Conservation (phyloP, 2,113 vertebrate species). For the Prolemur simus region DNA sequence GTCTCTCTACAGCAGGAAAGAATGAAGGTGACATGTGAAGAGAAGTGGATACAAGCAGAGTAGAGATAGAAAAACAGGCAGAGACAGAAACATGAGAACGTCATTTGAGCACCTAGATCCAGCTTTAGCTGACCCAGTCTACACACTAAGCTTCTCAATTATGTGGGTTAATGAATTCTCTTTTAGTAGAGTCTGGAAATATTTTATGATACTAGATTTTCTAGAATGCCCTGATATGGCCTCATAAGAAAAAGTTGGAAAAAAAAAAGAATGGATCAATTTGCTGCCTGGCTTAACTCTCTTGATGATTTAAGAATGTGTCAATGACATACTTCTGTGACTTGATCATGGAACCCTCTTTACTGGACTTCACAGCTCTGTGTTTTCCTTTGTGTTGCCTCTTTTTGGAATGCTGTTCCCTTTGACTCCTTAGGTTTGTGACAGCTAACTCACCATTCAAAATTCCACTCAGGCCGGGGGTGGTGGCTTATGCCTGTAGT, state of each 20-base stretch:
- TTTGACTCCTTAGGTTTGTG: not conserved
- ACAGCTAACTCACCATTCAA: not conserved
- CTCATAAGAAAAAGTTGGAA: not conserved
- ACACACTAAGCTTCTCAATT: not conserved
- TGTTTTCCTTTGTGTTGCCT: not conserved
- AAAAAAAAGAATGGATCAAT: not conserved
- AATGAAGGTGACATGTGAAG: not conserved
- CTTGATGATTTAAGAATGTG: not conserved
- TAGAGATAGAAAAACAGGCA: not conserved
- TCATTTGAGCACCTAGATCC: not conserved
- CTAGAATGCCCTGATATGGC: not conserved
- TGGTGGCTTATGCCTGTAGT: too few species aligned
- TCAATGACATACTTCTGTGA: not conserved
- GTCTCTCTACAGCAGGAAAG: not conserved
- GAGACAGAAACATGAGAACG: not conserved
- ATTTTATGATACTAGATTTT: slow-evolving; percentile 18
- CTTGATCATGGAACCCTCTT: not conserved
- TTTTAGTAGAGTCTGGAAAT: not conserved
- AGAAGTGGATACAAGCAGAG: not conserved
- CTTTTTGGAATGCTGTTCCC: not conserved
- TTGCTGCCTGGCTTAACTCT: not conserved
- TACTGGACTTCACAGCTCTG: not conserved
- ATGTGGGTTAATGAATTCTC: not conserved
- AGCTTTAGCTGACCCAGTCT: not conserved
- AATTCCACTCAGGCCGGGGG: not conserved